Evolutionary conservation across 2,888 invertebrate species (phyloP).

Genomic region (Cosmia trapezina): DNA sequence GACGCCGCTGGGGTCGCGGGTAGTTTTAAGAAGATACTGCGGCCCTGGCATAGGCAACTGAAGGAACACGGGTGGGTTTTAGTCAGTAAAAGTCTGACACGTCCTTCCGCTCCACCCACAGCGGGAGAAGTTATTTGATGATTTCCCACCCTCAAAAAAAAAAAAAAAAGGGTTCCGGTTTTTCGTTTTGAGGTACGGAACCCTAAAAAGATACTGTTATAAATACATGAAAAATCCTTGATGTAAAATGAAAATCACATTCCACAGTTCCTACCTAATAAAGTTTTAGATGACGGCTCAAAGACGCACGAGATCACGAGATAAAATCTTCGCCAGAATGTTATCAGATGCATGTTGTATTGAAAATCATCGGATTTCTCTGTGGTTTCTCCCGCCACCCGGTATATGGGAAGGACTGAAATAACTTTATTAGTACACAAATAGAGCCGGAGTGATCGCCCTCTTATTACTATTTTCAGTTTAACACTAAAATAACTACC

Average conservation of each 20-base stretch:
- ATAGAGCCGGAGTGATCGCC: conserved; percentile 86
- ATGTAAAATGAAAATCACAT: not conserved
- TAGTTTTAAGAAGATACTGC: too few relatives aligned
- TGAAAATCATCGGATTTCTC: conserved; percentile 56
- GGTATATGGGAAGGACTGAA: conserved; percentile 80
- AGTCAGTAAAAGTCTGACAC: too few relatives aligned
- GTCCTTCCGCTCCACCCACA: too few relatives aligned
- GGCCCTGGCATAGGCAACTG: too few relatives aligned
- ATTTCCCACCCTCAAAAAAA: too few relatives aligned
- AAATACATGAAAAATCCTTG: not conserved
- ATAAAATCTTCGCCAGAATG: conserved; percentile 12
- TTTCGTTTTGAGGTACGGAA: too few relatives aligned
- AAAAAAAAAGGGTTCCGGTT: too few relatives aligned
- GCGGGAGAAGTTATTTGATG: too few relatives aligned
- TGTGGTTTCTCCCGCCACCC: conserved; percentile 65
- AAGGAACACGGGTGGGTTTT: too few relatives aligned
- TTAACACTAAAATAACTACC: conserved; percentile 76
- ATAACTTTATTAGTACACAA: conserved; percentile 85
- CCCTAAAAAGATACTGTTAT: not conserved
- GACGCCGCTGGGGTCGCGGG: too few relatives aligned
- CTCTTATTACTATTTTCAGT: conserved; percentile 84
- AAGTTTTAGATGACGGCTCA: not conserved
- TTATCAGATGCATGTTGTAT: conserved; percentile 45
- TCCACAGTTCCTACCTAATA: not conserved
- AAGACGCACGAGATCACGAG: conserved; percentile 8